These are phyloP conservation scores for Neodiprion fabricii DNA, from an alignment of 1,140 invertebrate species.

Conservation along the genomic window DNA sequence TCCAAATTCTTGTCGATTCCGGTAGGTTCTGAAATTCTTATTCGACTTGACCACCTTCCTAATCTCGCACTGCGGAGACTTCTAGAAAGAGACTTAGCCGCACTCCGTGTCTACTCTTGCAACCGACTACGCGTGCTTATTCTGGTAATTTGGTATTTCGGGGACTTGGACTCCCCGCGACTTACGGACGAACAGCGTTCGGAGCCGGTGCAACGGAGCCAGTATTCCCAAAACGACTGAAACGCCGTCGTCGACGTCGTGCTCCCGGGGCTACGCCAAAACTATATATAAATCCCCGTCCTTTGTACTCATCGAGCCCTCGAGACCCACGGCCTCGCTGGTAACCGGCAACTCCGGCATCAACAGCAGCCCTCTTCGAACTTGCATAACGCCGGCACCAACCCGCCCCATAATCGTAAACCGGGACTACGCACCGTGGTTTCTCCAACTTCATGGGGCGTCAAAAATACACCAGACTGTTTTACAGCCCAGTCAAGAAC, in stretches of 20 bases:
- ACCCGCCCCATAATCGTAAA: background rate
- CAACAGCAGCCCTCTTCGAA: background rate
- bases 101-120: no score
- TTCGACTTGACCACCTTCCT: no score
- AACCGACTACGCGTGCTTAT: background rate
- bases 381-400: slow-evolving; percentile 2
- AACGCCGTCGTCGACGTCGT: slow-evolving; percentile 37
- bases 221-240: slow-evolving; percentile 54
- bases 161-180: background rate
- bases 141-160: background rate
- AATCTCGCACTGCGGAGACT: no score
- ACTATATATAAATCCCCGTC: slow-evolving; percentile 53
- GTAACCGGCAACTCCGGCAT: background rate
- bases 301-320: slow-evolving; percentile 33
- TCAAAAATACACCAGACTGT: no score
- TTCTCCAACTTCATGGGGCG: no score
- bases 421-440: no score
- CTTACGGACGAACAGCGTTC: background rate
- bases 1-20: no score
- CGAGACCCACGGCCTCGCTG: background rate
- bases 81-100: no score
- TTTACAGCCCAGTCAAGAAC: no score
- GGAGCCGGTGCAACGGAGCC: background rate
- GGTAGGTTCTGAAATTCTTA: no score
- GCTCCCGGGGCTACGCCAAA: slow-evolving; percentile 43